phyloP scores from a whole-genome alignment of 2,888 invertebrate species.

The Parthenolecanium corni region DNA sequence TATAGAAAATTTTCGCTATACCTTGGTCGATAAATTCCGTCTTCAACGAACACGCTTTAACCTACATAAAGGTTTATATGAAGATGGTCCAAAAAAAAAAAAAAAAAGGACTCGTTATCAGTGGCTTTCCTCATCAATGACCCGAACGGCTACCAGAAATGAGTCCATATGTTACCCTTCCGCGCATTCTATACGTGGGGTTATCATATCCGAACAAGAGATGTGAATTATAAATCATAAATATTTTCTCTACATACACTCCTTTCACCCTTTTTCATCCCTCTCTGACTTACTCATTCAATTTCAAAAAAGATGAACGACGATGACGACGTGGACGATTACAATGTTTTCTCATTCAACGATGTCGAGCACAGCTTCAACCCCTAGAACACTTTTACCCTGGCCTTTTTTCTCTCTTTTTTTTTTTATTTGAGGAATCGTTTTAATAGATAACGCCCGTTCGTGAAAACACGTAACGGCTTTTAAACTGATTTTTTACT shows the following conservation, averaged over 20 bases:
- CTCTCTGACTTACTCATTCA: no score
- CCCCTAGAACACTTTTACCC: conserved; percentile 17
- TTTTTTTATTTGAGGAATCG: background rate
- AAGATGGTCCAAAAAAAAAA: background rate
- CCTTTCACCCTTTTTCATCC: no score
- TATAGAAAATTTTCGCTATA: no score
- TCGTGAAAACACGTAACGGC: conserved; percentile 10
- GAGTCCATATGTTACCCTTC: conserved; percentile 28
- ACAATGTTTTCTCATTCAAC: conserved; percentile 21
- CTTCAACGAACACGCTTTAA: no score
- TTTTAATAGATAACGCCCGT: conserved; percentile 18
- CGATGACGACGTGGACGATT: conserved; percentile 1
- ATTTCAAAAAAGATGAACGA: no score
- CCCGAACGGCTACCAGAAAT: conserved; percentile 25
- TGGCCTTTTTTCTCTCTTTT: conserved; percentile 2
- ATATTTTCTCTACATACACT: conserved; percentile 21
- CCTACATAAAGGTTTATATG: no score
- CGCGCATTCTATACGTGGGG: background rate
- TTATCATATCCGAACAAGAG: conserved; percentile 20
- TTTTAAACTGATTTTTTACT: conserved; percentile 14
- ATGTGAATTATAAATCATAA: conserved; percentile 26
- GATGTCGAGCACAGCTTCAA: conserved; percentile 5
- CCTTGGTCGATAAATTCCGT: no score
- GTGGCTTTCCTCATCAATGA: conserved; percentile 27
- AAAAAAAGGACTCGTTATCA: conserved; percentile 24